Base-by-base conservation (phyloP, 2,888 invertebrate species). In the Microctonus brassicae region DNA sequence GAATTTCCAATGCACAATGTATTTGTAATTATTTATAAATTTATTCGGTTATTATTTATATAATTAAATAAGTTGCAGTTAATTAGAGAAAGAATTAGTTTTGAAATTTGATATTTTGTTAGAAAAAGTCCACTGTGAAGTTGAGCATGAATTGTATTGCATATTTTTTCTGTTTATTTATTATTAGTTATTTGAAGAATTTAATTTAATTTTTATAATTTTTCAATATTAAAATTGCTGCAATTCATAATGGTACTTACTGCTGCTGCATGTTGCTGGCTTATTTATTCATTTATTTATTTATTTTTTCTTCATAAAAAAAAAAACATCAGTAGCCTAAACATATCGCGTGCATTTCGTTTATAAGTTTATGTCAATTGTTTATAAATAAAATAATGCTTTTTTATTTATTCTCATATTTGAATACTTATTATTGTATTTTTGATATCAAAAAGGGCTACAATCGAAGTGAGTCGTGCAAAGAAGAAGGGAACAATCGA, bases 401-500 rank as follows among this genome's bases (percentile, higher is more conserved):
- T 34, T 34, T 11, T 39, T 20, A 34, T 29, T 60, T 22, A 33
- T 13, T 22, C 62, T 36, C 57, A 42, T 24, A 39, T 33, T 13
- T 33, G 26, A 22, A 36, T 52, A 62, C 34, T 26, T 66, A 57
- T 64, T 22, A 67, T 34, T 60, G 7, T 7, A 63, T 73, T 65
- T 68, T 57, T 61, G 52, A 17, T 42, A 20, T 69, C 34, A 62
- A 71, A 53, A 61, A 94, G 94, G 88, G 93, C 94, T 24, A 92
- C 92, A 3, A 89, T 94, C 73, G 94, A 94, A 85, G 91, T 95
- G 62, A 89, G 89, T 75, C 91, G 90, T 76, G 92, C 95, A 13
- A 92, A 92, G 60, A 91, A 91, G 77, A 92, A 92, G 80, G 94
- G 94, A 63, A 89, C 90, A 64, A 89, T 94, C 70, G 95, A 95